These are phyloP conservation scores for Dyspetes luteomarginatus DNA, from an alignment of 2,888 invertebrate species.

Conservation along the genomic window DNA sequence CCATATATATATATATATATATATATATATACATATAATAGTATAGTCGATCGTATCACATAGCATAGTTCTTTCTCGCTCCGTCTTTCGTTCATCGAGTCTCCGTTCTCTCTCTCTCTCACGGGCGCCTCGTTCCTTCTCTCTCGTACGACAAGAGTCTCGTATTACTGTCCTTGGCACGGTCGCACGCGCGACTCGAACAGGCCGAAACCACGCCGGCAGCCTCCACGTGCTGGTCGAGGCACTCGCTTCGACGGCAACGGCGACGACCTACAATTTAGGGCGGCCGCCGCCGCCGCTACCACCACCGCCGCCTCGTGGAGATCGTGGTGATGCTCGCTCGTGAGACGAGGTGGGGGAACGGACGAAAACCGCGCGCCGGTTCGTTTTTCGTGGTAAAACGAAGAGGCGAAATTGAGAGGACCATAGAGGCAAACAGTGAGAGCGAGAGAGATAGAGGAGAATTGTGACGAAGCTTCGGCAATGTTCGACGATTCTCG, in stretches of 20 bases:
- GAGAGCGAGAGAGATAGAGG: neutral
- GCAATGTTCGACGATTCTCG: constrained; percentile 75
- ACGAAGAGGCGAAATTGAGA: constrained; percentile 9
- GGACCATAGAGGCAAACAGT: constrained; percentile 2
- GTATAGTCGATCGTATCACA: too few relatives aligned
- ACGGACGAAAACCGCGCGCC: neutral
- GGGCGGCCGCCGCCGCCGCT: constrained; percentile 75
- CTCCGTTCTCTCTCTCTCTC: constrained; percentile 65
- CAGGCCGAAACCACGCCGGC: constrained; percentile 77
- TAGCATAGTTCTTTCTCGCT: constrained; percentile 30
- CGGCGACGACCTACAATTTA: constrained; percentile 79
- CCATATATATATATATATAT: neutral
- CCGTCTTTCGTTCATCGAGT: constrained; percentile 57
- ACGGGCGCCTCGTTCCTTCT: constrained; percentile 38
- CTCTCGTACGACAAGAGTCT: neutral
- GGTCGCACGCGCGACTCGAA: constrained; percentile 73
- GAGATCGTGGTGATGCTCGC: constrained; percentile 29
- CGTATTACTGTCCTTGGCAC: constrained; percentile 53
- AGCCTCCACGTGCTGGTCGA: constrained; percentile 81
- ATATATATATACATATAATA: constrained; percentile 16
- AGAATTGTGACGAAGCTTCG: constrained; percentile 69
- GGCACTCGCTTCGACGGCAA: constrained; percentile 64
- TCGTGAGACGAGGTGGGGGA: neutral
- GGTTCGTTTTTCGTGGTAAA: neutral
- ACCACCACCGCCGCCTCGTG: constrained; percentile 74